A percentile compares a stretch with the other conserved stretches of the same genome.
These are phyloP conservation scores for Meleagris gallopavo DNA, from an alignment of 2,113 vertebrate species.

Conservation along the genomic window DNA sequence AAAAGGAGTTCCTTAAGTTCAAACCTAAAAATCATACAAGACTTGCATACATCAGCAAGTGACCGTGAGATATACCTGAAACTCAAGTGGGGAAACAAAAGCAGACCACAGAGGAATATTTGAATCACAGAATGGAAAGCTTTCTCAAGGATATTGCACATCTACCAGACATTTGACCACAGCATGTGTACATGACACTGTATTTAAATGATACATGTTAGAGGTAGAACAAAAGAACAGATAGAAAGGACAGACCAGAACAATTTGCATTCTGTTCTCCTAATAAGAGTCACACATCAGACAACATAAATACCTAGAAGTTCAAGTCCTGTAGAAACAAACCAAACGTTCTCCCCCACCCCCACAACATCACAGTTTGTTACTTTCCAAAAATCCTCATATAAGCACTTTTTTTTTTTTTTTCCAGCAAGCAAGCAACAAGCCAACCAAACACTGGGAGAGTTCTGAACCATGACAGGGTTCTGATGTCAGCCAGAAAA, in stretches of 20 bases:
- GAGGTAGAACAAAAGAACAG: background rate
- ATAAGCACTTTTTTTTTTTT: conserved; percentile 31
- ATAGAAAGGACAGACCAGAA: background rate
- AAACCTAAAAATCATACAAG: background rate
- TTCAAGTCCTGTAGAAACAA: conserved; percentile 34
- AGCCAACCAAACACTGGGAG: conserved; percentile 43
- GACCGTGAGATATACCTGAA: background rate
- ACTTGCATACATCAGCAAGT: background rate
- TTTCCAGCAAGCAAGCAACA: conserved; percentile 19
- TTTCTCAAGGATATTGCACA: background rate
- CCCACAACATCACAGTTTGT: background rate
- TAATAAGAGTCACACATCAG: background rate
- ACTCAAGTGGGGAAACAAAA: background rate
- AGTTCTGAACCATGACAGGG: conserved; percentile 34
- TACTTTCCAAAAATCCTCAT: conserved; percentile 50
- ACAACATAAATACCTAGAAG: conserved; percentile 17
- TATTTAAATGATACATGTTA: background rate
- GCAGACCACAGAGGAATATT: background rate
- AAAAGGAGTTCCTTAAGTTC: background rate
- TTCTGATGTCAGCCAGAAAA: conserved; percentile 56
- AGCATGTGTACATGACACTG: background rate
- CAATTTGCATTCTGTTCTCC: background rate
- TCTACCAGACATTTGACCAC: background rate
- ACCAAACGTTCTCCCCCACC: background rate
- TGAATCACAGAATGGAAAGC: background rate